Evolutionary conservation across 1,140 invertebrate genomes (phyloP).

Genomic region (Plutomurus gul): DNA sequence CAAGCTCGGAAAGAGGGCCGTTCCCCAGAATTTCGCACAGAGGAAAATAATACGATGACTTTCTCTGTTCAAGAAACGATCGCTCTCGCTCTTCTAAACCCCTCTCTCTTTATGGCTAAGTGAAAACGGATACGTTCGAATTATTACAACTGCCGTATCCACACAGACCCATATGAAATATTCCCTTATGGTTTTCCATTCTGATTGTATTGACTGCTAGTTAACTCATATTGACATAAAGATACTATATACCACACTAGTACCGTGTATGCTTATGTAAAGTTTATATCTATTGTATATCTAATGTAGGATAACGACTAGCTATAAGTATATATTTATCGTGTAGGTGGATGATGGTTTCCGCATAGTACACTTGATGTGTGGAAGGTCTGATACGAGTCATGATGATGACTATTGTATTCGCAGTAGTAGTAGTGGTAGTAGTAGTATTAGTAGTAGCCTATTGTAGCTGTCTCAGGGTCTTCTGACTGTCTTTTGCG

Average conservation of each 20-base stretch:
- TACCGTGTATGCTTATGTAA: not conserved
- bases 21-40: not conserved
- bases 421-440: not conserved
- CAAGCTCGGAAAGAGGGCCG: not conserved
- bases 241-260: not conserved
- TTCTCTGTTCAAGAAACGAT: no score
- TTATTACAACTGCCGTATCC: no score
- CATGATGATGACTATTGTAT: no score
- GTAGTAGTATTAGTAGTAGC: no score
- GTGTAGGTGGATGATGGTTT: not conserved
- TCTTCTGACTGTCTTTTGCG: no score
- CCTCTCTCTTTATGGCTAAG: no score
- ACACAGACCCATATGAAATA: no score
- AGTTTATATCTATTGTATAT: not conserved
- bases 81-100: no score
- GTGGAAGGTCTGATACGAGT: not conserved
- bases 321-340: not conserved
- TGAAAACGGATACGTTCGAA: no score
- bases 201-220: not conserved
- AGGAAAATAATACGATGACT: not conserved
- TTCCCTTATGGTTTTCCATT: no score
- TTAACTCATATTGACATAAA: conserved; percentile 19
- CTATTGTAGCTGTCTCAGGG: no score
- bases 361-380: not conserved
- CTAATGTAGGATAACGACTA: not conserved